Evolutionary conservation across 2,888 invertebrate genomes (phyloP), one percentile per base, ranked within the genome.

Genomic region (Shargacucullia verbasci): DNA sequence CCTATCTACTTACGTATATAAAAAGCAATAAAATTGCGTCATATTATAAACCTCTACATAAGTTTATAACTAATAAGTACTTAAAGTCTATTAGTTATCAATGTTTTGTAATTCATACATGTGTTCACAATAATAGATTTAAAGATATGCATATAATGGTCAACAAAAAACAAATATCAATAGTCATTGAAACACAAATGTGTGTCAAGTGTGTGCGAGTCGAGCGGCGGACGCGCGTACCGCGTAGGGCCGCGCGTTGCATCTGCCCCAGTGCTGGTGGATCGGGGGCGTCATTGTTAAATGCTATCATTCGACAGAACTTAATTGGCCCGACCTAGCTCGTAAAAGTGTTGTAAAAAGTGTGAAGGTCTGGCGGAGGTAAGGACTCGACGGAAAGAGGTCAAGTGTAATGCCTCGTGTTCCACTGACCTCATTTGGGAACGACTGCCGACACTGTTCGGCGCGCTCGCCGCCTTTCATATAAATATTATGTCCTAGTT

Each of bases 291-390:
- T 83, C 86, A 86, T 85, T 87, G 87, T 87, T 85, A 78, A 73
- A 81, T 77, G 74, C 82, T 77, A 81, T 80, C 82, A 81, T 82
- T 87, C 84, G 83, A 84, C 87, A 78, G 88, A 90, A 91, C 87
- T 90, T 92, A 93, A 94, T 93, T 92, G 89, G 88, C 85, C 80
- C 90, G 92, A 90, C 92, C 92, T 92, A 92, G 91, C 91, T 92
- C 90, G 85, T 90, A 92, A 92, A 90, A 91, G 89, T 89, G 84
- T 86, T 92, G 92, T 92, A 92, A 93, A 93, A 92, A 91, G 90
- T 90, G 88, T 91, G 93, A 94, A 94, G 93, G 92, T 91, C 93
- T 92, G 91, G 90, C 86, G 89, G 92, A 91, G 91, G 92, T 93
- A 92, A 93, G 94, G 93, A 94, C 93, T 93, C 88, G 78, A 75